Conservation (phyloP, 2,113 vertebrate species). For the Takifugu flavidus region DNA sequence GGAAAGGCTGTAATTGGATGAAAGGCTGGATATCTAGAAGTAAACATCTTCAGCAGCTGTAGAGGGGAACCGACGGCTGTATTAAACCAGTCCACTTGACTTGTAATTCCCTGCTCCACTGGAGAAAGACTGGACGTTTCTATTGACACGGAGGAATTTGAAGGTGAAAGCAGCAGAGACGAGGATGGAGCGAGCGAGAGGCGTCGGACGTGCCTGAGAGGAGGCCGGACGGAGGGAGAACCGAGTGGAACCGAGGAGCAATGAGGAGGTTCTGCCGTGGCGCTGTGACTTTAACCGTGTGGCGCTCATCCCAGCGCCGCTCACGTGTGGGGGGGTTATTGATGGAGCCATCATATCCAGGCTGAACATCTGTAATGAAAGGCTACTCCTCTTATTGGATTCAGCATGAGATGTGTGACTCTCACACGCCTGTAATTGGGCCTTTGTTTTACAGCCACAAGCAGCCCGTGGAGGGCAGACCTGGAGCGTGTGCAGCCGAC, state of each 20-base stretch:
- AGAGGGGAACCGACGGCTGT: constrained; percentile 50
- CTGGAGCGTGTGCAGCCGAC: not conserved
- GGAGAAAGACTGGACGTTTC: constrained; percentile 68
- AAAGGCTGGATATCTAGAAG: constrained; percentile 42
- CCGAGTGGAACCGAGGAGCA: constrained; percentile 56
- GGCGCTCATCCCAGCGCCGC: constrained; percentile 50
- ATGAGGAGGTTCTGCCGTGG: constrained; percentile 52
- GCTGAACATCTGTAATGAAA: constrained; percentile 75
- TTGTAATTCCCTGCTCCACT: constrained; percentile 70
- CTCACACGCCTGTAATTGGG: constrained; percentile 58
- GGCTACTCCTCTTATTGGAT: constrained; percentile 70
- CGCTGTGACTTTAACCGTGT: constrained; percentile 56
- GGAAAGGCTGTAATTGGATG: constrained; percentile 44
- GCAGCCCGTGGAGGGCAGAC: constrained; percentile 18
- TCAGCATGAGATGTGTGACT: constrained; percentile 62
- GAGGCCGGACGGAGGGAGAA: constrained; percentile 10
- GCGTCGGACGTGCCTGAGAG: constrained; percentile 6
- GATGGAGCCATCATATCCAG: constrained; percentile 73
- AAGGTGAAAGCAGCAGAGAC: constrained; percentile 39
- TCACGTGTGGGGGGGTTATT: constrained; percentile 70
- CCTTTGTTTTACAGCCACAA: constrained; percentile 50
- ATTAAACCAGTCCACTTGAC: constrained; percentile 67
- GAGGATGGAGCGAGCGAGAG: not conserved
- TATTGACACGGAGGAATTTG: constrained; percentile 43
- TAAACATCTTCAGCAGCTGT: constrained; percentile 41